phyloP scores from a whole-genome alignment of 2,888 invertebrate species.

The Drosophila prostipennis region DNA sequence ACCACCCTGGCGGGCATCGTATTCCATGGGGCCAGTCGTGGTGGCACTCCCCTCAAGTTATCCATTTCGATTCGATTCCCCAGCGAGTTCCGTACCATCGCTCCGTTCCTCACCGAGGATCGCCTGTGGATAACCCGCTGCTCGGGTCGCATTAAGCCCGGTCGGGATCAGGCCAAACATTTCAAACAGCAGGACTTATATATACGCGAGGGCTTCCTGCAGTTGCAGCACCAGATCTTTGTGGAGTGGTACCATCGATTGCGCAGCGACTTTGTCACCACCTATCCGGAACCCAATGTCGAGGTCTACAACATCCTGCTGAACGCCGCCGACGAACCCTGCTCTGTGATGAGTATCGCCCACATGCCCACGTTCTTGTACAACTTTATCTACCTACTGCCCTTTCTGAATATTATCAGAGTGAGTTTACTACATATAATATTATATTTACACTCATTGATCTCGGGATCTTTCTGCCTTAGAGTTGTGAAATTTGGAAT shows the following conservation, averaged over 20 bases:
- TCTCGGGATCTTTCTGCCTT: neutral
- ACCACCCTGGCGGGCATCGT: conserved; percentile 66
- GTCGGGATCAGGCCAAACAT: conserved; percentile 42
- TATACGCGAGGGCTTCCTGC: conserved; percentile 78
- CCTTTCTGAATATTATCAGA: conserved; percentile 70
- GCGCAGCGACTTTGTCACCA: neutral
- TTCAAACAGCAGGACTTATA: conserved; percentile 68
- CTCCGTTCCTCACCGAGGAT: conserved; percentile 51
- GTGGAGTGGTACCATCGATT: conserved; percentile 58
- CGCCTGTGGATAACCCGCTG: conserved; percentile 79
- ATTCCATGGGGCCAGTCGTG: conserved; percentile 29
- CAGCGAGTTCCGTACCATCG: conserved; percentile 70
- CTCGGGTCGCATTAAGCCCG: conserved; percentile 53
- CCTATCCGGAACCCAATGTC: conserved; percentile 34
- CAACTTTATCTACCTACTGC: conserved; percentile 71
- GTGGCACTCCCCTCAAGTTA: conserved; percentile 38
- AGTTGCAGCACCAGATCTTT: conserved; percentile 75
- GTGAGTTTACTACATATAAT: conserved; percentile 49
- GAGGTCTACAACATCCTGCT: conserved; percentile 56
- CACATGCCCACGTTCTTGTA: conserved; percentile 63
- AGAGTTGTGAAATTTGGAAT: neutral
- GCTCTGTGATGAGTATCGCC: conserved; percentile 39
- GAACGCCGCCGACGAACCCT: conserved; percentile 37
- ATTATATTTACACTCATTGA: too few relatives aligned
- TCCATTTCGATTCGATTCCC: conserved; percentile 71